These are phyloP conservation scores for Hypercompe scribonia DNA, from an alignment of 2,888 invertebrate genomes.

Conservation along the genomic window DNA sequence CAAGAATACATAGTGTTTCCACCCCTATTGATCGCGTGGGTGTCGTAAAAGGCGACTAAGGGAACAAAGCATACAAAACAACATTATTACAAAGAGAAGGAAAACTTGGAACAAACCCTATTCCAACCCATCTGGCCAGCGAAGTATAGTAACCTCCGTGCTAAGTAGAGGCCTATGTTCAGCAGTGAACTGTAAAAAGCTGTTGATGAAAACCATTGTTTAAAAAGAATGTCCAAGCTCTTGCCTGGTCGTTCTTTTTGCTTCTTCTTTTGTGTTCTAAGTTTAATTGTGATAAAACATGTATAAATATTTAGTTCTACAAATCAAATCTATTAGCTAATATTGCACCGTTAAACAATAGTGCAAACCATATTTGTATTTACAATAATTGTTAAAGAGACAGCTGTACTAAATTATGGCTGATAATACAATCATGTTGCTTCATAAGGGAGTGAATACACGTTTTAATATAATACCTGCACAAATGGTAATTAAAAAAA, in stretches of 20 bases:
- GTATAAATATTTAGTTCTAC: neutral
- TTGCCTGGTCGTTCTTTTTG: constrained; percentile 25
- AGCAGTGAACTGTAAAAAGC: too few species aligned
- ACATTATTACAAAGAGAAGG: too few species aligned
- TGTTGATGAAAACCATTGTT: too few species aligned
- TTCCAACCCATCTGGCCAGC: too few species aligned
- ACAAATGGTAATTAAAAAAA: neutral
- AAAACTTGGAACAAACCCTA: too few species aligned
- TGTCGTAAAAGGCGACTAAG: too few species aligned
- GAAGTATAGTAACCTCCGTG: too few species aligned
- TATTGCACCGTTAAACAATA: constrained; percentile 21
- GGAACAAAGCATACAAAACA: too few species aligned
- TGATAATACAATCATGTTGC: constrained; percentile 19
- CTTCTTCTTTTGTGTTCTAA: neutral
- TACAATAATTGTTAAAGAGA: constrained; percentile 31
- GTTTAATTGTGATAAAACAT: neutral
- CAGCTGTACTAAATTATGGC: constrained; percentile 24
- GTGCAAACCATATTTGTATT: constrained; percentile 15
- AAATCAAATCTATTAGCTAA: neutral
- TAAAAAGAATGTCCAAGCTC: too few species aligned
- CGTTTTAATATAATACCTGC: neutral
- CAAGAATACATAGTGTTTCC: too few species aligned
- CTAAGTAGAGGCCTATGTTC: too few species aligned
- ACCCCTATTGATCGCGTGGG: too few species aligned
- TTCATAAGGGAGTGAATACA: constrained; percentile 14